Evolutionary conservation across 2,113 vertebrate species (phyloP).

Genomic region (Entelurus aequoreus): DNA sequence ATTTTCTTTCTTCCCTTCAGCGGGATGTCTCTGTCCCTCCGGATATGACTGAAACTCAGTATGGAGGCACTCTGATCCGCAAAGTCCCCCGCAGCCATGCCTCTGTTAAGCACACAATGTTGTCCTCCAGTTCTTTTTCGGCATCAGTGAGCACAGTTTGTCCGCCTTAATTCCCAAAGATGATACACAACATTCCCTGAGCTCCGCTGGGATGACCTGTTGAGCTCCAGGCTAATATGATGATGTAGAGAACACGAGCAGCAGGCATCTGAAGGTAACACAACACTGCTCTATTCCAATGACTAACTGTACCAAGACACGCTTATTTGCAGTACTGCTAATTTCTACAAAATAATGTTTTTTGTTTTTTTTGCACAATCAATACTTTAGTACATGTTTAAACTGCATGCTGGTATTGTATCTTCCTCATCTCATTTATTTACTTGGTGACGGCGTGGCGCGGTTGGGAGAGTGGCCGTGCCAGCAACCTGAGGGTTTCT

Average conservation of each 20-base stretch:
- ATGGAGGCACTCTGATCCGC: neutral
- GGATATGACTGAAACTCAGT: neutral
- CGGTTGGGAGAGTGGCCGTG: no score
- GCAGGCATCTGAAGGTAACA: neutral
- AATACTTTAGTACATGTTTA: no score
- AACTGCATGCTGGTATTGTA: no score
- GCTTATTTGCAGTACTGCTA: neutral
- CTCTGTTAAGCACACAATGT: neutral
- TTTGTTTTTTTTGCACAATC: no score
- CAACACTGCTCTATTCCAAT: neutral
- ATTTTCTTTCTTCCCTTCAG: neutral
- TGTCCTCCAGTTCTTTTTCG: neutral
- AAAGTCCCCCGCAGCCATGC: neutral
- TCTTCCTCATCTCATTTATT: no score
- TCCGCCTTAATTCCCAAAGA: conserved; percentile 1
- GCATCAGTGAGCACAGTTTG: neutral
- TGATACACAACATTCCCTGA: neutral
- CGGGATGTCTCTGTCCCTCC: neutral
- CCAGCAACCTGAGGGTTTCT: no score
- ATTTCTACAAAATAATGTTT: neutral
- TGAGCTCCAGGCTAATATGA: neutral
- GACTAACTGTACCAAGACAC: neutral
- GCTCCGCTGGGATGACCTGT: neutral
- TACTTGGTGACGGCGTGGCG: no score
- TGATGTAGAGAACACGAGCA: neutral